These are phyloP conservation scores for Ammodytes dubius DNA, from an alignment of 2,113 vertebrate species.

Conservation along the genomic window DNA sequence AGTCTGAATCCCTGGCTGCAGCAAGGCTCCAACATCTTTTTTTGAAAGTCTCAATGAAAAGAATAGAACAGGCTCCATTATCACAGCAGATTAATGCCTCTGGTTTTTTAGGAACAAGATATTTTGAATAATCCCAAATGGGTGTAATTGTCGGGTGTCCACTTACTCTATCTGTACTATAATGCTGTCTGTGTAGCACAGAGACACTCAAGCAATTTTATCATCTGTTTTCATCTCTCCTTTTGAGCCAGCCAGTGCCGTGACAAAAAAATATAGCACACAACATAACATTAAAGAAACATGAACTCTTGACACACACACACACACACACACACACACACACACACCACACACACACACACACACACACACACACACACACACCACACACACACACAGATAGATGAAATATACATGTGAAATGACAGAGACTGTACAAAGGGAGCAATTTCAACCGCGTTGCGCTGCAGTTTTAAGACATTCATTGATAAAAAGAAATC, in stretches of 20 bases:
- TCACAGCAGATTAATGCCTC: neutral
- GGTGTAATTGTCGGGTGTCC: neutral
- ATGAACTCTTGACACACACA: neutral
- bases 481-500: constrained; percentile 33
- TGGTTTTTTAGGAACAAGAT: neutral
- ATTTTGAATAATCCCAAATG: neutral
- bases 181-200: neutral
- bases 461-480: neutral
- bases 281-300: constrained; percentile 24
- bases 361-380: neutral
- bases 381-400: neutral
- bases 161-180: neutral
- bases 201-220: neutral
- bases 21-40: neutral
- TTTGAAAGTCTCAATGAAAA: neutral
- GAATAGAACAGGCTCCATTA: neutral
- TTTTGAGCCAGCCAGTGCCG: constrained; percentile 2
- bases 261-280: constrained; percentile 11
- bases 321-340: neutral
- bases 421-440: neutral
- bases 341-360: neutral
- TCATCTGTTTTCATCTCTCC: neutral
- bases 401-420: constrained; percentile 43
- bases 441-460: neutral
- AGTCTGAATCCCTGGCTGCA: neutral